Evolutionary conservation across 1,140 invertebrate genomes (phyloP).

Genomic region (Hormaphis cornu): DNA sequence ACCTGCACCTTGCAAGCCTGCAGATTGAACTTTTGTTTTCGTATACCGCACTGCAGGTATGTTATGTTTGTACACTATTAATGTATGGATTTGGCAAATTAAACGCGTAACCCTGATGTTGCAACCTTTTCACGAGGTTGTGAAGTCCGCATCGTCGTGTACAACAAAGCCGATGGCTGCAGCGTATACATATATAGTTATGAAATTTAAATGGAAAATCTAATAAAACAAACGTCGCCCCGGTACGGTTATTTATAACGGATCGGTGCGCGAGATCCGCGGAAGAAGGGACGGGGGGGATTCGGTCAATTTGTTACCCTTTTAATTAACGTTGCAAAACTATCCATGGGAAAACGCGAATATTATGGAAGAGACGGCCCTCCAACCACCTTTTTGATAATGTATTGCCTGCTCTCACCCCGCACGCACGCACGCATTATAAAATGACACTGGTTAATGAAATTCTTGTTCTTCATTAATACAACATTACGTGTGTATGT

Average conservation of each 20-base stretch:
- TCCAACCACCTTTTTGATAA: constrained; percentile 31
- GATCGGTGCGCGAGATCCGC: not conserved
- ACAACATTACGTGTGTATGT: constrained; percentile 22
- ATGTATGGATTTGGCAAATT: too few species aligned
- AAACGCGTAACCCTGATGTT: too few species aligned
- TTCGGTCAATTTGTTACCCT: constrained; percentile 29
- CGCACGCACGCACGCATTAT: not conserved
- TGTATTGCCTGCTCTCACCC: constrained; percentile 1
- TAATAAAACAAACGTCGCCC: constrained; percentile 21
- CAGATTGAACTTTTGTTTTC: too few species aligned
- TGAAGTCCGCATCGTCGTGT: too few species aligned
- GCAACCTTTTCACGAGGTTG: too few species aligned
- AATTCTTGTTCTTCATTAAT: constrained; percentile 33
- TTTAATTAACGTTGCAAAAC: constrained; percentile 30
- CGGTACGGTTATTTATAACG: constrained; percentile 29
- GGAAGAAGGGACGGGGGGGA: not conserved
- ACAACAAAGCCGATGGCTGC: too few species aligned
- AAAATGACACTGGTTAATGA: constrained; percentile 32
- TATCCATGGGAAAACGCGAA: constrained; percentile 23
- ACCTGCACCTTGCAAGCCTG: too few species aligned
- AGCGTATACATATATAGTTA: too few species aligned
- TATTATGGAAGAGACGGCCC: too few species aligned
- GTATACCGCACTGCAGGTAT: too few species aligned
- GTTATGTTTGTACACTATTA: too few species aligned
- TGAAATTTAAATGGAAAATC: constrained; percentile 17